Conservation (phyloP, 2,797 vertebrate genomes). For the Thripadectes ignobilis region DNA sequence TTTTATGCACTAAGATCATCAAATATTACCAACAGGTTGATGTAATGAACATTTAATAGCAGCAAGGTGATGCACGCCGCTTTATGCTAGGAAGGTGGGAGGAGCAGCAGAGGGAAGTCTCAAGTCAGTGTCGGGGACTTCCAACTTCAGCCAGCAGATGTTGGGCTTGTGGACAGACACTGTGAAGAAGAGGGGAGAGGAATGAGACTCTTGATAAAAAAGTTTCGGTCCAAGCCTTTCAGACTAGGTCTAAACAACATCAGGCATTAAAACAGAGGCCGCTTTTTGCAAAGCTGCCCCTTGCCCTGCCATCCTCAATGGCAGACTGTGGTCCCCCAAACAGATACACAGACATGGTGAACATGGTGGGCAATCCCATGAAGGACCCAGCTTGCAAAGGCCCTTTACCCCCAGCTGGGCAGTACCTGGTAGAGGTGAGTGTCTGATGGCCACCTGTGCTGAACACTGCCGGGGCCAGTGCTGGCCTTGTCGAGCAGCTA, state of each 20-base stretch:
- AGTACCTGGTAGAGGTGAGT: neutral
- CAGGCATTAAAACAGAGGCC: neutral
- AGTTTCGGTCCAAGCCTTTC: neutral
- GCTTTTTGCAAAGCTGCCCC: neutral
- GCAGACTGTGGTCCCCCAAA: neutral
- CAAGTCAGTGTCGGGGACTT: neutral
- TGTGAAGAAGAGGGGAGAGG: neutral
- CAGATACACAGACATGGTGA: rapidly evolving
- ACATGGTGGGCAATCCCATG: rapidly evolving
- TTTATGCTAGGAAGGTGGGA: neutral
- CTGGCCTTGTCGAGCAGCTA: neutral
- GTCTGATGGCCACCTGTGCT: neutral
- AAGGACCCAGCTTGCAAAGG: neutral
- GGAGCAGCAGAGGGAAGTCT: neutral
- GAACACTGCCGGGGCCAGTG: neutral
- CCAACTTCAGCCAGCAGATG: neutral
- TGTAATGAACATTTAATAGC: neutral
- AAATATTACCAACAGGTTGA: neutral
- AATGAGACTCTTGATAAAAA: neutral
- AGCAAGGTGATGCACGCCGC: rapidly evolving
- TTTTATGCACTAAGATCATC: neutral
- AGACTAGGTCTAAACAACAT: neutral
- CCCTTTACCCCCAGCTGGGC: neutral
- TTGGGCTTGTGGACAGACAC: neutral
- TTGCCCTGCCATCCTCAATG: rapidly evolving